Percentiles rank a stretch among this genome's conserved stretches.
Evolutionary conservation across 2,797 vertebrate genomes (phyloP).

Genomic region (Acanthis flammea): DNA sequence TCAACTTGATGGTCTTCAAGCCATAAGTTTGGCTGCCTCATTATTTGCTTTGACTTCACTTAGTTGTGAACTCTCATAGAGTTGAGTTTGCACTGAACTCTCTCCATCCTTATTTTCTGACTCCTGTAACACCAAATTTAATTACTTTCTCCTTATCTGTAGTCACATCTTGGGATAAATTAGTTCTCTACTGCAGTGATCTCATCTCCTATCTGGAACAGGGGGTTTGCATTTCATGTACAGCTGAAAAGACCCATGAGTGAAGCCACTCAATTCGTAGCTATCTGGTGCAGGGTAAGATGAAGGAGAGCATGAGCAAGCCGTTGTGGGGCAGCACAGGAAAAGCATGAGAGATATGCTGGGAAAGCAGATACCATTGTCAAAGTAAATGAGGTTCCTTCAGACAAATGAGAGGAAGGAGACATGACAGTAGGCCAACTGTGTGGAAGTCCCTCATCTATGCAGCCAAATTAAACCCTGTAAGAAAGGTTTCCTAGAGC

Average conservation of each 20-base stretch:
- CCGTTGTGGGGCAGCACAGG: not conserved
- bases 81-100: not conserved
- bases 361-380: not conserved
- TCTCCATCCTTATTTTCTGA: not conserved
- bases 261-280: not conserved
- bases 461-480: not conserved
- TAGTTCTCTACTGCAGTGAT: not conserved
- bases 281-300: not conserved
- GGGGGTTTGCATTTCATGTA: rapidly evolving
- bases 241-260: not conserved
- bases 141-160: not conserved
- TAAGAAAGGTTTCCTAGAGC: not conserved
- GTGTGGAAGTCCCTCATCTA: not conserved
- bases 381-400: not conserved
- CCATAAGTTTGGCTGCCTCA: not conserved
- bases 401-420: not conserved
- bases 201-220: not conserved
- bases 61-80: not conserved
- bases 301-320: not conserved
- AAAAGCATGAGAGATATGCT: not conserved
- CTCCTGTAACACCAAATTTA: not conserved
- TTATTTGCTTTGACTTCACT: not conserved
- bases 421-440: not conserved
- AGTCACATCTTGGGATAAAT: not conserved
- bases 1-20: not conserved